Conservation (phyloP, 2,888 invertebrate genomes). For the Lamproptera curius region DNA sequence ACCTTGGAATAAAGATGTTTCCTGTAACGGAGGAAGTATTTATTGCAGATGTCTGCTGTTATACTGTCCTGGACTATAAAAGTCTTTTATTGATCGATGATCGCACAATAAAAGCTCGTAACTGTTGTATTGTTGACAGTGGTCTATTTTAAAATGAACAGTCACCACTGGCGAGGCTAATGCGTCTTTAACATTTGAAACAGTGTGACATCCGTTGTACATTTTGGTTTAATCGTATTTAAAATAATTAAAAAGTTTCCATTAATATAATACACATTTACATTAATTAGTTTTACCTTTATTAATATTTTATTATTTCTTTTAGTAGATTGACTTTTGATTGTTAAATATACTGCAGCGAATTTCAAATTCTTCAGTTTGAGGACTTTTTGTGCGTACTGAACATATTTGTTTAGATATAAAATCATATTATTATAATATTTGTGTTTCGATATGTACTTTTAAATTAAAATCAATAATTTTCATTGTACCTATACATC, state of each 20-base stretch:
- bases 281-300: too few relatives aligned
- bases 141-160: conserved; percentile 10
- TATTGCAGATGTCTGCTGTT: not conserved
- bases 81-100: conserved; percentile 21
- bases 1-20: conserved; percentile 11
- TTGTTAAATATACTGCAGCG: too few relatives aligned
- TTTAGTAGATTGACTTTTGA: too few relatives aligned
- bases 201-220: not conserved
- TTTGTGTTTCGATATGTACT: too few relatives aligned
- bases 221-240: not conserved
- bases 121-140: conserved; percentile 13
- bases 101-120: conserved; percentile 18
- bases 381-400: too few relatives aligned
- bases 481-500: too few relatives aligned
- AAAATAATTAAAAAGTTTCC: not conserved
- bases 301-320: not conserved
- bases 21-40: conserved; percentile 16
- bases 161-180: not conserved
- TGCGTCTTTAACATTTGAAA: not conserved
- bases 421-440: too few relatives aligned
- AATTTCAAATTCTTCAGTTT: too few relatives aligned
- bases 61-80: conserved; percentile 16
- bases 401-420: too few relatives aligned
- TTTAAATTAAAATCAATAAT: too few relatives aligned
- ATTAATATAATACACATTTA: not conserved